These are phyloP conservation scores for Poeciliopsis retropinna DNA, from an alignment of 2,113 vertebrate genomes.

Conservation along the genomic window DNA sequence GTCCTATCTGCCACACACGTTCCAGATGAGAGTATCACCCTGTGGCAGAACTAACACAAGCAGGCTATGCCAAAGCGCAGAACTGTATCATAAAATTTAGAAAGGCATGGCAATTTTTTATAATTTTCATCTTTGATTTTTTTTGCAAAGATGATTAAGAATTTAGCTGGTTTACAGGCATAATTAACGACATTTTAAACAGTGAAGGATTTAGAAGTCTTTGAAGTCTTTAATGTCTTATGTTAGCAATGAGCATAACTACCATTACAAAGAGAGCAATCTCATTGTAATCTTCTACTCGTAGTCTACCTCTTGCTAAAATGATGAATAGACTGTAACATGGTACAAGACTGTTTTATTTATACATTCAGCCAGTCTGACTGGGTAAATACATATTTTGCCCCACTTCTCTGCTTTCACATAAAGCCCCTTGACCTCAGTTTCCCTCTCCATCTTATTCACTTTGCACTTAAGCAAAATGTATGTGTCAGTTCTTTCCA, in stretches of 20 bases:
- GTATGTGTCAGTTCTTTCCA: neutral
- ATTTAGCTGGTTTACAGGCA: neutral
- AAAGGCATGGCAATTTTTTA: neutral
- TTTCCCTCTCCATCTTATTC: conserved; percentile 32
- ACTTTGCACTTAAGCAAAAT: conserved; percentile 40
- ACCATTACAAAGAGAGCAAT: no score
- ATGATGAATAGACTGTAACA: conserved; percentile 41
- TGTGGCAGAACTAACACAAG: conserved; percentile 28
- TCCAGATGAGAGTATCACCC: conserved; percentile 25
- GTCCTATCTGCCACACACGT: conserved; percentile 10
- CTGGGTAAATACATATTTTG: conserved; percentile 7
- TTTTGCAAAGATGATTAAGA: neutral
- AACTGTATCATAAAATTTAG: neutral
- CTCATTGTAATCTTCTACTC: neutral
- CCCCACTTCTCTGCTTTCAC: conserved; percentile 1
- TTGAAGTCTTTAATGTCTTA: no score
- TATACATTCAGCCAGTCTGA: conserved; percentile 24
- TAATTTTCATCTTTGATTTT: neutral
- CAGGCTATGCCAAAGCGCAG: neutral
- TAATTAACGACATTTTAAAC: neutral
- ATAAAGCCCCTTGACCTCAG: conserved; percentile 32
- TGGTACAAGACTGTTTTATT: conserved; percentile 48
- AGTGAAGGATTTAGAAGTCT: no score
- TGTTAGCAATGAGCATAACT: no score
- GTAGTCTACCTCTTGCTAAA: conserved; percentile 24